These are phyloP conservation scores for Antheraea mylitta DNA, from an alignment of 1,140 invertebrate genomes.

Conservation along the genomic window DNA sequence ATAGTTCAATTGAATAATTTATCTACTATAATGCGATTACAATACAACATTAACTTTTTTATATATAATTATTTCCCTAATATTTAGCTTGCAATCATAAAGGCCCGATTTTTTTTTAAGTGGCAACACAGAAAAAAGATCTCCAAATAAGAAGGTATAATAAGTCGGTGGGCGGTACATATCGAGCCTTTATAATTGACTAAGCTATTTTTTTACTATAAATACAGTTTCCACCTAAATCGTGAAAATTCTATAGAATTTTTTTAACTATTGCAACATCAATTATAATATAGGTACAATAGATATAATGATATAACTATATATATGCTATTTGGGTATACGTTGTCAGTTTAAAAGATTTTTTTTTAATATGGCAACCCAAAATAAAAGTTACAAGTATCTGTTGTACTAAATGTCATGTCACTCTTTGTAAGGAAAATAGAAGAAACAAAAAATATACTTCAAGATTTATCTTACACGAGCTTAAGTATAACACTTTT, in stretches of 20 bases:
- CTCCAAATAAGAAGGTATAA: neutral
- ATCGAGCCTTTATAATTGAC: conserved; percentile 1
- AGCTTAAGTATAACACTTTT: too few species aligned
- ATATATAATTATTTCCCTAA: neutral
- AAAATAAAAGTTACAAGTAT: too few species aligned
- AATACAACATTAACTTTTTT: conserved; percentile 13
- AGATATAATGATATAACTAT: conserved; percentile 2
- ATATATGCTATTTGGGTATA: neutral
- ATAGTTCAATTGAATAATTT: conserved; percentile 13
- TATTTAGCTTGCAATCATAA: neutral
- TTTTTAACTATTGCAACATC: conserved; percentile 12
- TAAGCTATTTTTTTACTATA: neutral
- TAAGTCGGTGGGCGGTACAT: neutral
- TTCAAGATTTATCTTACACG: too few species aligned
- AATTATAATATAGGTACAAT: neutral
- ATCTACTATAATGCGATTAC: conserved; percentile 18
- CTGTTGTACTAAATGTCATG: too few species aligned
- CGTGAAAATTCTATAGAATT: conserved; percentile 6
- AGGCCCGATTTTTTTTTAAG: neutral
- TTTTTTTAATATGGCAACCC: neutral
- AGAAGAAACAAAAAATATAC: too few species aligned
- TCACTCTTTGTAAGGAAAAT: too few species aligned
- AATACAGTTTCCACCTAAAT: conserved; percentile 2
- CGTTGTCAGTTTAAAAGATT: neutral
- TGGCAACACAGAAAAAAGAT: neutral